A percentile compares a stretch with the other conserved stretches of the same genome.
Conservation (phyloP, 2,797 vertebrate species). For the Pipistrellus kuhlii region DNA sequence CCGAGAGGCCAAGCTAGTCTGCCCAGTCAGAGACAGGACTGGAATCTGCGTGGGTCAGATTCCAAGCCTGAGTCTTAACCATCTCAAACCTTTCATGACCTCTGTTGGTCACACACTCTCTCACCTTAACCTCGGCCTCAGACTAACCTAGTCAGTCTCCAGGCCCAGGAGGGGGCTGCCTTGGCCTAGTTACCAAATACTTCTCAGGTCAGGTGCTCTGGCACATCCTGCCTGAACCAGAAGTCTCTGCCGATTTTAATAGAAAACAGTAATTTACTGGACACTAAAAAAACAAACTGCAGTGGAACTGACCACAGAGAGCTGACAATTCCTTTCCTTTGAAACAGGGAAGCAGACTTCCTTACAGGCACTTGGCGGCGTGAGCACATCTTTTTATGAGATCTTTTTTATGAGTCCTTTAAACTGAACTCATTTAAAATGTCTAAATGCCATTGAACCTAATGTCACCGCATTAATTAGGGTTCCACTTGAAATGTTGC, state of each 20-base stretch:
- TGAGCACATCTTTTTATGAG: background rate
- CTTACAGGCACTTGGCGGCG: background rate
- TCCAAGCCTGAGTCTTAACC: background rate
- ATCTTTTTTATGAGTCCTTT: conserved; percentile 57
- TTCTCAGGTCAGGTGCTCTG: background rate
- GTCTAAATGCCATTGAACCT: no score
- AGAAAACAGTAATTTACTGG: conserved; percentile 36
- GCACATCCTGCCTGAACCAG: background rate
- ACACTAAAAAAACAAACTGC: background rate
- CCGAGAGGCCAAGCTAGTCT: background rate
- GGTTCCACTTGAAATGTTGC: conserved; percentile 43
- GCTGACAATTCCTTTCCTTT: conserved; percentile 33
- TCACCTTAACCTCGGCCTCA: background rate
- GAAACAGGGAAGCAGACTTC: background rate
- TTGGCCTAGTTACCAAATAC: background rate
- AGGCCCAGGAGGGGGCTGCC: background rate
- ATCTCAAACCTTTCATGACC: background rate
- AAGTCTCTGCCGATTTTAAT: conserved; percentile 15
- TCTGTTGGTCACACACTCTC: background rate
- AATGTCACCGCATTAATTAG: conserved; percentile 31
- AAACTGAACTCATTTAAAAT: conserved; percentile 45
- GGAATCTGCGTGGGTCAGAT: background rate
- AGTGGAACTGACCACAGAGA: background rate
- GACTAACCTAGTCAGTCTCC: background rate
- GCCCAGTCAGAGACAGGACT: background rate